Conservation (phyloP, 2,113 vertebrate species). For the Crotalus helleri region DNA sequence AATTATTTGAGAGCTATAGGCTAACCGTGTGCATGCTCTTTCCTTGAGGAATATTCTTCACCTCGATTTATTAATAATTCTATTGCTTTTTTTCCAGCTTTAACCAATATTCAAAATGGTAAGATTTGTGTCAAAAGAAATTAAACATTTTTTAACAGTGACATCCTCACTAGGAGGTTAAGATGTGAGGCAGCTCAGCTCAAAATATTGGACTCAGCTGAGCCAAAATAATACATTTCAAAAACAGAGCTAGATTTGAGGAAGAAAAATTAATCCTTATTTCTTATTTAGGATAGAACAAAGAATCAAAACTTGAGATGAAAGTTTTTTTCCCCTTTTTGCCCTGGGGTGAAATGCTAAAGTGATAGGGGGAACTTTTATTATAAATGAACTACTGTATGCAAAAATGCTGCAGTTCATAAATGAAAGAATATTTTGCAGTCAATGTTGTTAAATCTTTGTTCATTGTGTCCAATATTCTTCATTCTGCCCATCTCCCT, state of each 20-base stretch:
- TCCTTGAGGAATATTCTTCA: conserved; percentile 2
- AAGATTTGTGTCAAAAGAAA: conserved; percentile 37
- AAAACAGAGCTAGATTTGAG: conserved; percentile 18
- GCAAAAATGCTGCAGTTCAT: conserved; percentile 27
- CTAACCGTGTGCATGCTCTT: background rate
- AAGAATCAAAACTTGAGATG: conserved; percentile 49
- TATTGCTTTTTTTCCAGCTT: conserved; percentile 11
- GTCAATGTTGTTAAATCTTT: conserved; percentile 20
- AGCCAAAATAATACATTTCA: conserved; percentile 13
- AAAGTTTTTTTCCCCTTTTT: background rate
- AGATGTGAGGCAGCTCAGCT: background rate
- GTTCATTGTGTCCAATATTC: background rate
- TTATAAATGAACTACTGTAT: conserved; percentile 20
- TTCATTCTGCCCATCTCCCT: background rate
- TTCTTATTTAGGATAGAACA: conserved; percentile 45
- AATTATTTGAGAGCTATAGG: conserved; percentile 11
- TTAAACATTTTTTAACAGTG: conserved; percentile 17
- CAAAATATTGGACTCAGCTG: conserved; percentile 7
- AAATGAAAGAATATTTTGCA: conserved; percentile 30
- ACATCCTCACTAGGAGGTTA: conserved; percentile 7
- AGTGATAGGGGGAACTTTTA: conserved; percentile 43
- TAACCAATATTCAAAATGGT: conserved; percentile 23
- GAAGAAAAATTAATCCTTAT: conserved; percentile 28
- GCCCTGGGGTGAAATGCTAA: conserved; percentile 47
- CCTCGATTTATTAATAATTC: conserved; percentile 26